Conservation (phyloP, 2,888 invertebrate genomes). For the Byasa hedistus region DNA sequence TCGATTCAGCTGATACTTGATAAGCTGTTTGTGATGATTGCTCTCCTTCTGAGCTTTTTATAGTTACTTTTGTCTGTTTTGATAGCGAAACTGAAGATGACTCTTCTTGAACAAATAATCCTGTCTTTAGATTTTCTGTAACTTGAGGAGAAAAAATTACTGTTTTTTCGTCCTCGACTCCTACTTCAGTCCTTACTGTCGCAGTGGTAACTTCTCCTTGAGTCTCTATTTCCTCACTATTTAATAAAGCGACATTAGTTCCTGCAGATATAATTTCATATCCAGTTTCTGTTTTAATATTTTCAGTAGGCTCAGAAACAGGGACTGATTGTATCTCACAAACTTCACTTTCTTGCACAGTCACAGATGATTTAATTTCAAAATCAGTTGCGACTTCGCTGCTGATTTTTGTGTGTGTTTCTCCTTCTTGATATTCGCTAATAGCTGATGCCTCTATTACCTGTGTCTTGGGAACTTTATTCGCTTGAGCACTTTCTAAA, state of each 20-base stretch:
- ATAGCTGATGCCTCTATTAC: conserved; percentile 52
- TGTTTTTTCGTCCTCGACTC: conserved; percentile 31
- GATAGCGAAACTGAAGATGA: conserved; percentile 27
- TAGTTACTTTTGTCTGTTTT: conserved; percentile 23
- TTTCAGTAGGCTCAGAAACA: conserved; percentile 47
- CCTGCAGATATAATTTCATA: conserved; percentile 40
- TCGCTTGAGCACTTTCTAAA: conserved; percentile 56
- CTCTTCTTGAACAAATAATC: conserved; percentile 29
- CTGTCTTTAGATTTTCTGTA: conserved; percentile 13
- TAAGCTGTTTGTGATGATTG: conserved; percentile 36
- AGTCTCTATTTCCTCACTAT: conserved; percentile 22
- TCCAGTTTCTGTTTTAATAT: conserved; percentile 35
- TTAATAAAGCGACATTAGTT: conserved; percentile 21
- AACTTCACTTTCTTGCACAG: conserved; percentile 48
- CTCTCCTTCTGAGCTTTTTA: conserved; percentile 33
- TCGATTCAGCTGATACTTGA: conserved; percentile 28
- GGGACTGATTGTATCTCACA: conserved; percentile 50
- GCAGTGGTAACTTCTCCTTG: conserved; percentile 26
- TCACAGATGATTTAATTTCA: conserved; percentile 60
- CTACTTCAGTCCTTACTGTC: conserved; percentile 31
- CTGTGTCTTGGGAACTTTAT: conserved; percentile 60
- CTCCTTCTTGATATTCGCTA: conserved; percentile 53
- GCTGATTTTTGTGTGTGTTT: conserved; percentile 41
- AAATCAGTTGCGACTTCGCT: conserved; percentile 58
- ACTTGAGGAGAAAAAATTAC: conserved; percentile 21